Base-by-base conservation (phyloP, 1,140 invertebrate species). In the Tyrophagus putrescentiae region DNA sequence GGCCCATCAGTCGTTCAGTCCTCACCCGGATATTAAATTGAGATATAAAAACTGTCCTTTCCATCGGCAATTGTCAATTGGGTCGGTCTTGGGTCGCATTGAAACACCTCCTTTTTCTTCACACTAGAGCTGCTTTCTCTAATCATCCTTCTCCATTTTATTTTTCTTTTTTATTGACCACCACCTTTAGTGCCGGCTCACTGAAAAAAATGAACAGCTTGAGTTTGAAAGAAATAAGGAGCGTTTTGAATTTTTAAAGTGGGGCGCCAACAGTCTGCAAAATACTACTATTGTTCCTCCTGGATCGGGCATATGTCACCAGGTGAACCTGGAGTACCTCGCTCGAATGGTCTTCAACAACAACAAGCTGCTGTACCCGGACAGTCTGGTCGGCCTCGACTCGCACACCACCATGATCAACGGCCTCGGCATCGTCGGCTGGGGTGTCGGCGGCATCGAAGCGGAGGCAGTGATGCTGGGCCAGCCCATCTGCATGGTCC, bases 381-480 rank as follows among this genome's bases (percentile, higher is more conserved):
- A 98, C 70, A 91, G 87, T 57, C 81, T 98, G 33, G 93, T 98
- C n/a, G 95, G 95, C 11, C 97, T 94, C 0, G 95, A 98, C 77
- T 93, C 88, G 5, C 95, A 98, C 68, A 98, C 95, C 6, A 97
- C 94, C 1, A 98, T 98, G 93, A 95, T 98, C 52, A 97, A 97
- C 71, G 94, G 94, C 2, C 72, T 81, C 1, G 81, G 81, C 6
- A 76, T 83, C 18, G 71, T 84, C 18, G 82, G 82, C 21, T 83
- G 80, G 81, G 81, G 76, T 67, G 77, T 79, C 28, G 77, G 78
- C 25, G 78, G 78, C 50, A 79, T 80, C 58, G 77, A 80, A 68
- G 79, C 78, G 21, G 79, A 80, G 66, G 77, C 78, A 39, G 78
- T 80, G 0, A 80, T 80, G 79, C 66, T 98, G 60, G 92, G 92